These are phyloP conservation scores for Gorsachius goisagi DNA, from an alignment of 2,113 vertebrate genomes.

Conservation along the genomic window DNA sequence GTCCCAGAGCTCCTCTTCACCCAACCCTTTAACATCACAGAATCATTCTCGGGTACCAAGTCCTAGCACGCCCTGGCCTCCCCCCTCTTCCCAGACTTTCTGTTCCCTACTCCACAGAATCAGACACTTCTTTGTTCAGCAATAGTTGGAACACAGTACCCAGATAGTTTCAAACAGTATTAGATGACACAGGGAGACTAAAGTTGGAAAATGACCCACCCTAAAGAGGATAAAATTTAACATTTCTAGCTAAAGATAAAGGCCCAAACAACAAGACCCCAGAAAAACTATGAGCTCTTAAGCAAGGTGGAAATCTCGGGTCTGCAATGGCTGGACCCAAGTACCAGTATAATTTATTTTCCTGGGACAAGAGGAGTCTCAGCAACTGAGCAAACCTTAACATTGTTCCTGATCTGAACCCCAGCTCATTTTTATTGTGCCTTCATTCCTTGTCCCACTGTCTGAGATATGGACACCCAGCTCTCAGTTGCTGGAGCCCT, in stretches of 20 bases:
- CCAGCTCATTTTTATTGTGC: not conserved
- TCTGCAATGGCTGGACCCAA: not conserved
- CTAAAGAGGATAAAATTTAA: not conserved
- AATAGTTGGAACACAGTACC: not conserved
- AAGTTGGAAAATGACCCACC: not conserved
- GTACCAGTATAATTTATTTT: not conserved
- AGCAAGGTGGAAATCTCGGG: not conserved
- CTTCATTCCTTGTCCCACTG: not conserved
- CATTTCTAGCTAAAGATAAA: not conserved
- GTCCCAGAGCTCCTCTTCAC: not conserved
- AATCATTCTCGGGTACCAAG: not conserved
- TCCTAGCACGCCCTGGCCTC: fast-evolving
- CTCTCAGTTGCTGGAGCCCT: not conserved
- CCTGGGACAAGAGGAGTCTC: not conserved
- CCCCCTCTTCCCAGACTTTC: not conserved
- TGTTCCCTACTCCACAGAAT: not conserved
- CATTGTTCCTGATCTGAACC: not conserved
- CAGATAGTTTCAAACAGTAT: not conserved
- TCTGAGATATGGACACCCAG: not conserved
- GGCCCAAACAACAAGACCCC: not conserved
- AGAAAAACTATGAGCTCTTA: not conserved
- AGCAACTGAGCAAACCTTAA: not conserved
- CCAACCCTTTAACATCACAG: not conserved
- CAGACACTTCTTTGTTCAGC: not conserved
- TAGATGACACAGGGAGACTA: not conserved